Conservation (phyloP, 2,888 invertebrate genomes). For the Acanthosoma haemorrhoidale region DNA sequence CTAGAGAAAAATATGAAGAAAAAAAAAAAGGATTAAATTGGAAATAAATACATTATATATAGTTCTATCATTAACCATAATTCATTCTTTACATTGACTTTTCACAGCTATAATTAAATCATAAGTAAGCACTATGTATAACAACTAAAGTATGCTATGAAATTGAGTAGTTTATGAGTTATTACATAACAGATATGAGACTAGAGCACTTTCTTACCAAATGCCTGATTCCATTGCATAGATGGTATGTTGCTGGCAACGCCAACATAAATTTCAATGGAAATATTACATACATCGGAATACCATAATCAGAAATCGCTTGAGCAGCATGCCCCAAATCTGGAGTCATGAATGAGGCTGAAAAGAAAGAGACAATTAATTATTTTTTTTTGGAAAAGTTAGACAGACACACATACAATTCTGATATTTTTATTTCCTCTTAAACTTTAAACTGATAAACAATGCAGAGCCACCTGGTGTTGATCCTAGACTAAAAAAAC, state of each 20-base stretch:
- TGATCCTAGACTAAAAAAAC: too few species aligned
- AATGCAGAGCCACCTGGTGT: too few species aligned
- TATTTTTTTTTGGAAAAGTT: too few species aligned
- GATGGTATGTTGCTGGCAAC: conserved; percentile 77
- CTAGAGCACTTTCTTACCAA: conserved; percentile 54
- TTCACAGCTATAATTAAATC: too few species aligned
- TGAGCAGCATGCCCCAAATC: conserved; percentile 44
- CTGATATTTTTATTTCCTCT: too few species aligned
- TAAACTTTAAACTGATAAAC: too few species aligned
- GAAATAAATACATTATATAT: not conserved
- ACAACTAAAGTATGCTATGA: too few species aligned
- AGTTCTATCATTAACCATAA: not conserved
- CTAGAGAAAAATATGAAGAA: not conserved
- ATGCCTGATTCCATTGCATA: conserved; percentile 83
- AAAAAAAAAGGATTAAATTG: not conserved
- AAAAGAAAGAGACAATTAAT: too few species aligned
- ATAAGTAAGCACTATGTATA: too few species aligned
- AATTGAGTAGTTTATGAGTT: too few species aligned
- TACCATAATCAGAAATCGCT: conserved; percentile 47
- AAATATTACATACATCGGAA: conserved; percentile 52
- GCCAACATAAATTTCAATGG: conserved; percentile 67
- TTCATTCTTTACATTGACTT: not conserved
- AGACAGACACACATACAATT: too few species aligned
- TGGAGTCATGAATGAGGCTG: conserved; percentile 47
- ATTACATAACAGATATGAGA: not conserved